Evolutionary conservation across 37 sponge, comb jelly and placozoan species (phyloP).

Genomic region (Halichondria panicea): DNA sequence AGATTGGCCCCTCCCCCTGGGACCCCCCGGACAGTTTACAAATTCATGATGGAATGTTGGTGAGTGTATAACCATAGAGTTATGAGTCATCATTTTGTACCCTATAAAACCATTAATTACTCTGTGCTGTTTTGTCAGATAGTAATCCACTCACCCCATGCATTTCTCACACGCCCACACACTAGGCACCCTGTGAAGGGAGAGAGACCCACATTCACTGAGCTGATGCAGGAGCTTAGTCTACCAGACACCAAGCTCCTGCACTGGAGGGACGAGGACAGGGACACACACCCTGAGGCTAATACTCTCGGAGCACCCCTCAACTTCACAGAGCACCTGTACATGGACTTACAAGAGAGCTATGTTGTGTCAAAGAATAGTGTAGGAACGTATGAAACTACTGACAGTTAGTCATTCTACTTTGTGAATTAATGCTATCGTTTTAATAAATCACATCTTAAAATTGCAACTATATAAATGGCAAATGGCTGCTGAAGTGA

Average conservation of each 20-base stretch:
- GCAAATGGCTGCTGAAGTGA: too few species aligned
- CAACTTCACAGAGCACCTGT: constrained; percentile 8
- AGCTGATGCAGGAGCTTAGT: constrained; percentile 5
- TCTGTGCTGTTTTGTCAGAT: background rate
- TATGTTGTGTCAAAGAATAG: too few species aligned
- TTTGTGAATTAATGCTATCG: too few species aligned
- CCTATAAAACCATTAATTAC: background rate
- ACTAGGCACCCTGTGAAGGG: constrained; percentile 18
- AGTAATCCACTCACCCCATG: background rate
- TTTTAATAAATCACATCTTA: too few species aligned
- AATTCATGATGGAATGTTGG: constrained; percentile 31
- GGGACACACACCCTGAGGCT: constrained; percentile 15
- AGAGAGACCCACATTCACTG: constrained; percentile 9
- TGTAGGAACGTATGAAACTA: too few species aligned
- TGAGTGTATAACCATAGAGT: background rate
- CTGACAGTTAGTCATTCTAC: too few species aligned
- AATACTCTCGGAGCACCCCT: constrained; percentile 37
- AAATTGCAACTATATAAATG: too few species aligned
- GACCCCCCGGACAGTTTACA: constrained; percentile 15
- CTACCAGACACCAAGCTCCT: constrained; percentile 37
- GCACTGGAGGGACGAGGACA: constrained; percentile 44
- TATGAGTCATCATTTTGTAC: background rate
- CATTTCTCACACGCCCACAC: background rate
- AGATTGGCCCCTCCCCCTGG: constrained; percentile 43
- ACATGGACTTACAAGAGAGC: constrained; percentile 25